Percentiles rank a stretch among this genome's conserved stretches.
phyloP scores from a whole-genome alignment of 2,888 invertebrate species.

The Callyntrura guangdongensis region DNA sequence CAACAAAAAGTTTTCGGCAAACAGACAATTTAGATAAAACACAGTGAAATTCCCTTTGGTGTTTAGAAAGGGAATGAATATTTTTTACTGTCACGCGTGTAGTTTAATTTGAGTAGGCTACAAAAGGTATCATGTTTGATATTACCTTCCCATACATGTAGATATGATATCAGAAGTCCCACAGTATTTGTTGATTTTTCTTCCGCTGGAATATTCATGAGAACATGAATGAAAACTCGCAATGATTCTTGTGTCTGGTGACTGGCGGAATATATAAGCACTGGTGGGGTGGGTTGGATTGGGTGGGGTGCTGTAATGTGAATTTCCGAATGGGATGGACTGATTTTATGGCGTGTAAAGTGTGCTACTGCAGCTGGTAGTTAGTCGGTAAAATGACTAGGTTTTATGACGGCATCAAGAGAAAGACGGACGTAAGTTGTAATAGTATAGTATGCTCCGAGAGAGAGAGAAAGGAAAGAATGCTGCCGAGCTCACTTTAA shows the following conservation, averaged over 20 bases:
- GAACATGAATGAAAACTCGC: not conserved
- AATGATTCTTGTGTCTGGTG: not conserved
- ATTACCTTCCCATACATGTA: not conserved
- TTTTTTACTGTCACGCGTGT: not conserved
- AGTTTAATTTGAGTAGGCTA: not conserved
- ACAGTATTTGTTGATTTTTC: not conserved
- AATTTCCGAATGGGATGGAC: constrained; percentile 12
- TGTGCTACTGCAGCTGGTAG: not conserved
- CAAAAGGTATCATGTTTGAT: not conserved
- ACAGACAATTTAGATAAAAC: too few relatives aligned
- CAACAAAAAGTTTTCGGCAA: too few relatives aligned
- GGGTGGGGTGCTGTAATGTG: not conserved
- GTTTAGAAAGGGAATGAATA: too few relatives aligned
- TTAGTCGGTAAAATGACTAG: not conserved
- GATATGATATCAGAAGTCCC: too few relatives aligned
- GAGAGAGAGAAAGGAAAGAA: not conserved
- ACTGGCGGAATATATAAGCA: not conserved
- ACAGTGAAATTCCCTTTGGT: too few relatives aligned
- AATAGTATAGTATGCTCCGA: not conserved
- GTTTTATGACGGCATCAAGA: not conserved
- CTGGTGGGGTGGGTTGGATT: not conserved
- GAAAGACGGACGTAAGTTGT: not conserved
- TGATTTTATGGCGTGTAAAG: constrained; percentile 49
- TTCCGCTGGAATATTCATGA: not conserved
- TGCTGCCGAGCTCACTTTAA: constrained; percentile 18